Conservation (phyloP, 2,888 invertebrate species). For the Limnephilus lunatus region DNA sequence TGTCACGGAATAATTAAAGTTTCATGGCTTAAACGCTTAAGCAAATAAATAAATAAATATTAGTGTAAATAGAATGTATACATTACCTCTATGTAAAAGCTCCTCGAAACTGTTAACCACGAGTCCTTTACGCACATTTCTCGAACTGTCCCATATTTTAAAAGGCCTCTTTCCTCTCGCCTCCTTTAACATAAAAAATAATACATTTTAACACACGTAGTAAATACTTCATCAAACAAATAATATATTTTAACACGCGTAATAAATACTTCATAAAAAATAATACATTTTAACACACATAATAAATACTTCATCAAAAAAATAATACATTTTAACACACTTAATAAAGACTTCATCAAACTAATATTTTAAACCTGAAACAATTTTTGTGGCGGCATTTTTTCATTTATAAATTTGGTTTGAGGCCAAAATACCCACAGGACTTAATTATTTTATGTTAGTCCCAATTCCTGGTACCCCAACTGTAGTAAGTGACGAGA, state of each 20-base stretch:
- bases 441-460: too few species aligned
- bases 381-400: too few species aligned
- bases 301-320: constrained; percentile 68
- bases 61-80: neutral
- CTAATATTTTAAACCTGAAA: too few species aligned
- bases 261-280: constrained; percentile 69
- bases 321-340: constrained; percentile 66
- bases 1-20: too few species aligned
- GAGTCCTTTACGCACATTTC: constrained; percentile 94
- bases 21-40: too few species aligned
- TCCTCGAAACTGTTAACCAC: constrained; percentile 95
- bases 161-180: constrained; percentile 97
- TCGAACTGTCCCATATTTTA: constrained; percentile 97
- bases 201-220: constrained; percentile 52
- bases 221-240: constrained; percentile 61
- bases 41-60: neutral
- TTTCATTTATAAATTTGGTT: too few species aligned
- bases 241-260: constrained; percentile 60
- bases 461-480: too few species aligned
- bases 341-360: neutral
- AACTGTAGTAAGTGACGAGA: too few species aligned
- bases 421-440: too few species aligned
- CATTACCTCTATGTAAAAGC: constrained; percentile 87
- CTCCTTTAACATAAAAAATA: constrained; percentile 82
- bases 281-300: constrained; percentile 60